Evolutionary conservation across 2,113 vertebrate genomes (phyloP).

Genomic region (Paralichthys olivaceus): DNA sequence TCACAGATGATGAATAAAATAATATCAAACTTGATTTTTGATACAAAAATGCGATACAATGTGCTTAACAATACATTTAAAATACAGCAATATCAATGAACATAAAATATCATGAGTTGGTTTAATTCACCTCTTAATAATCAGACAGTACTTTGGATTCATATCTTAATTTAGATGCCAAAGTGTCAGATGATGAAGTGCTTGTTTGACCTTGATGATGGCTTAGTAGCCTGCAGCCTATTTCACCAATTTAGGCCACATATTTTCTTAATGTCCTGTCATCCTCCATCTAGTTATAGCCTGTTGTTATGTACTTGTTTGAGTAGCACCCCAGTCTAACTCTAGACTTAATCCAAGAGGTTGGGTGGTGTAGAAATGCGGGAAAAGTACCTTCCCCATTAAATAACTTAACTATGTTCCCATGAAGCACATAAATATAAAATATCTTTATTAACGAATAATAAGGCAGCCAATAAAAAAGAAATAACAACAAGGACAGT

Average conservation of each 20-base stretch:
- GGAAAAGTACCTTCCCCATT: neutral
- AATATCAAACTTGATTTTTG: neutral
- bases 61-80: neutral
- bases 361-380: neutral
- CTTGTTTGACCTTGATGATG: neutral
- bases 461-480: constrained; percentile 10
- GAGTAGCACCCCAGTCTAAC: too few relatives aligned
- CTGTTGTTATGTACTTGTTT: too few relatives aligned
- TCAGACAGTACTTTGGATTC: neutral
- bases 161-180: neutral
- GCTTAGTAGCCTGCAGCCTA: neutral
- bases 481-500: constrained; percentile 19
- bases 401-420: neutral
- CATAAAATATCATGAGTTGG: neutral
- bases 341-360: too few relatives aligned
- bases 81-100: too few relatives aligned
- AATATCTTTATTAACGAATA: constrained; percentile 19
- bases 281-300: too few relatives aligned
- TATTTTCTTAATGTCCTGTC: too few relatives aligned
- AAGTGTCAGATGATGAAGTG: neutral
- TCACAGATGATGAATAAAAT: neutral
- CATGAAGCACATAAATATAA: neutral
- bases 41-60: too few relatives aligned
- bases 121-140: neutral
- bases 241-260: too few relatives aligned